A percentile compares a stretch with the other conserved stretches of the same genome.
phyloP scores from a whole-genome alignment of 2,113 vertebrate genomes.

The Forbesichthys agassizii region DNA sequence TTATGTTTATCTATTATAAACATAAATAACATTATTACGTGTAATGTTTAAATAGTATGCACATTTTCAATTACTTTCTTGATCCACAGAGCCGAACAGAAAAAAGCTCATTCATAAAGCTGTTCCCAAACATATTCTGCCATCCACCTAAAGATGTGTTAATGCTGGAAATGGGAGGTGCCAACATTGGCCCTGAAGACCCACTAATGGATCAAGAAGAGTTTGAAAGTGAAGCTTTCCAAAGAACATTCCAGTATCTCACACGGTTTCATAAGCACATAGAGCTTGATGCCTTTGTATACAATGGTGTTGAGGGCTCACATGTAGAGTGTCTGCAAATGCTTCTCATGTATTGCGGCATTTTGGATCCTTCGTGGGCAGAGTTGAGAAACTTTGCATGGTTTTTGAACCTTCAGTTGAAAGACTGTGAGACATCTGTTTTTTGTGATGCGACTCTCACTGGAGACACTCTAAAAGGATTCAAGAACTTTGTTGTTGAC shows the following conservation, averaged over 20 bases:
- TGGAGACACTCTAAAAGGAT: constrained; percentile 85
- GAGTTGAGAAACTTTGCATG: constrained; percentile 89
- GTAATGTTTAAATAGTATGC: no score
- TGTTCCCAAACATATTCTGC: constrained; percentile 89
- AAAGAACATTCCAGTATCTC: constrained; percentile 93
- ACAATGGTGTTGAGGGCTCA: constrained; percentile 77
- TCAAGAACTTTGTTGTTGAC: constrained; percentile 91
- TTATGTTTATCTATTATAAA: no score
- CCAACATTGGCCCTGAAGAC: constrained; percentile 37
- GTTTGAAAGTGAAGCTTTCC: constrained; percentile 86
- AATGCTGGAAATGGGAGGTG: constrained; percentile 57
- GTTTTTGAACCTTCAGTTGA: constrained; percentile 89
- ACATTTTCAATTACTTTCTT: constrained; percentile 13
- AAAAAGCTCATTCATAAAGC: constrained; percentile 76
- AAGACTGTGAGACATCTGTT: constrained; percentile 86
- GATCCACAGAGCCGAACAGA: constrained; percentile 46
- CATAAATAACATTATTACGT: no score
- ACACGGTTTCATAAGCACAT: constrained; percentile 71
- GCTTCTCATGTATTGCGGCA: constrained; percentile 86
- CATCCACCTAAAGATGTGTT: constrained; percentile 89
- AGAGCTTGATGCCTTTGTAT: constrained; percentile 81
- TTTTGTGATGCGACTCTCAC: constrained; percentile 83
- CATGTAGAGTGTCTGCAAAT: constrained; percentile 86
- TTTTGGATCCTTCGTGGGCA: constrained; percentile 89
- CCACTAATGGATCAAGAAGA: constrained; percentile 86